Percentiles rank a stretch among this genome's conserved stretches.
These are phyloP conservation scores for Cheilosia pagana DNA, from an alignment of 2,888 invertebrate species.

Conservation along the genomic window DNA sequence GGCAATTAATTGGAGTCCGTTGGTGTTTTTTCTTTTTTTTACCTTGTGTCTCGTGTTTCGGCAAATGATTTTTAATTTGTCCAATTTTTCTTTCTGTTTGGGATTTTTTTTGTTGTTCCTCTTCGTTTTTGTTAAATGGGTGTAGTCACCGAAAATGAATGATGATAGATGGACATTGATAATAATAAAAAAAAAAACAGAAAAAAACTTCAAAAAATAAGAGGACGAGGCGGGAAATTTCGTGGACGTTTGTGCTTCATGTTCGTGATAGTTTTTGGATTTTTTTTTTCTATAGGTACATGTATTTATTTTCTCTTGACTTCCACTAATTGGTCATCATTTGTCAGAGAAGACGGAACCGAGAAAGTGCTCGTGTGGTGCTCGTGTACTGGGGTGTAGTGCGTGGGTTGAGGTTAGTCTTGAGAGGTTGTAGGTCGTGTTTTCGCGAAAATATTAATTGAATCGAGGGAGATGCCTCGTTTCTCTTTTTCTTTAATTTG, in stretches of 20 bases:
- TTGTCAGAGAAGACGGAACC: slow-evolving; percentile 47
- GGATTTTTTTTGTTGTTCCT: neutral
- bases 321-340: slow-evolving; percentile 46
- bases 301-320: slow-evolving; percentile 23
- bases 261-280: slow-evolving; percentile 53
- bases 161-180: slow-evolving; percentile 66
- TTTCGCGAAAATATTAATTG: slow-evolving; percentile 7
- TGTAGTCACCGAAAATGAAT: slow-evolving; percentile 61
- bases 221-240: slow-evolving; percentile 35
- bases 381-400: neutral
- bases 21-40: slow-evolving; percentile 39
- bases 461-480: no score
- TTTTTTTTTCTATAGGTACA: slow-evolving; percentile 19
- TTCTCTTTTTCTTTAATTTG: no score
- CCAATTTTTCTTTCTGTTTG: slow-evolving; percentile 44
- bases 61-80: slow-evolving; percentile 69
- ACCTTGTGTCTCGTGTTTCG: slow-evolving; percentile 52
- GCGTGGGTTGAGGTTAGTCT: slow-evolving; percentile 40
- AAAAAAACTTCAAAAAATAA: neutral
- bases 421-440: slow-evolving; percentile 19
- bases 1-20: slow-evolving; percentile 60
- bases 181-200: slow-evolving; percentile 29
- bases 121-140: slow-evolving; percentile 48
- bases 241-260: slow-evolving; percentile 30
- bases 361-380: slow-evolving; percentile 1